A percentile compares a stretch with the other conserved stretches of the same genome.
These are phyloP conservation scores for Cecropterus lyciades DNA, from an alignment of 1,140 invertebrate genomes.

Conservation along the genomic window DNA sequence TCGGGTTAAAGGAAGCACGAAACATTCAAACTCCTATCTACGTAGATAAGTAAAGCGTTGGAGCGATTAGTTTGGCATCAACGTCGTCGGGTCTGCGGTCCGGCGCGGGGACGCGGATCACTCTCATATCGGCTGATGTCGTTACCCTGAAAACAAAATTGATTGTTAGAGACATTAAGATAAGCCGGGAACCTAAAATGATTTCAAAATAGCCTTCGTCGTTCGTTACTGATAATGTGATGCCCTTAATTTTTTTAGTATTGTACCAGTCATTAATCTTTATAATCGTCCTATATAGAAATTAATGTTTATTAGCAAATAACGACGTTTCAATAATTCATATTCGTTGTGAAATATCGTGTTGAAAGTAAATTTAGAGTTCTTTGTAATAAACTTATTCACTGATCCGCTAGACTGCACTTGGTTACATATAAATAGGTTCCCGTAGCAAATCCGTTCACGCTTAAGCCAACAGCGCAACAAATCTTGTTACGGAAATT, in stretches of 20 bases:
- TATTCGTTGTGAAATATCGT: background rate
- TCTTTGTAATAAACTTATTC: background rate
- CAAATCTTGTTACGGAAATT: conserved; percentile 32
- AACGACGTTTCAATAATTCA: no score
- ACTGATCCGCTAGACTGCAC: conserved; percentile 8
- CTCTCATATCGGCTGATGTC: conserved; percentile 62
- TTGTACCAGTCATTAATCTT: no score
- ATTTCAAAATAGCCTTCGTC: background rate
- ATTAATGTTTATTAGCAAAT: no score
- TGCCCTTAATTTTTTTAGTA: no score
- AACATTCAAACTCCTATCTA: conserved; percentile 45
- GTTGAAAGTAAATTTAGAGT: background rate
- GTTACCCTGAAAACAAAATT: conserved; percentile 62
- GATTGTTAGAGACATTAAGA: conserved; percentile 40
- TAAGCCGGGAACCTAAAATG: background rate
- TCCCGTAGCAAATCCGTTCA: conserved; percentile 17
- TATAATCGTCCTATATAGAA: no score
- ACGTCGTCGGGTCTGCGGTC: conserved; percentile 41
- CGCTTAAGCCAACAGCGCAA: conserved; percentile 17
- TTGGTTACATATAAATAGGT: conserved; percentile 3
- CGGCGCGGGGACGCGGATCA: conserved; percentile 40
- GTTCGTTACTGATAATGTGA: background rate
- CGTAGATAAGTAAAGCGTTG: conserved; percentile 51
- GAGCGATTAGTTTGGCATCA: conserved; percentile 50
- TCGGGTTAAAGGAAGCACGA: conserved; percentile 31